Evolutionary conservation across 2,888 invertebrate genomes (phyloP).

Genomic region (Drosophila testacea): DNA sequence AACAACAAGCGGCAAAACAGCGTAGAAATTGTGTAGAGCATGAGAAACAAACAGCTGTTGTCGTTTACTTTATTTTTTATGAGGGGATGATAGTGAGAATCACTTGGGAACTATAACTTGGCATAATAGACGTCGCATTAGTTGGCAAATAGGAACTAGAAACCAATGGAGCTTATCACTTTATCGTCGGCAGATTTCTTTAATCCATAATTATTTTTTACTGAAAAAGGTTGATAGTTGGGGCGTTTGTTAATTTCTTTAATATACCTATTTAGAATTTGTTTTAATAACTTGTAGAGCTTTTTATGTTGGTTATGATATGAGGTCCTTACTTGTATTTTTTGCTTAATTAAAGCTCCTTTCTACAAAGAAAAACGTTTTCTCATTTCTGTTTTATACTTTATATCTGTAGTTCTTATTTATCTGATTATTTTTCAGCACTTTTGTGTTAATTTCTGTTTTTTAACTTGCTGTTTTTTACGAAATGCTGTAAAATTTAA

Average conservation of each 20-base stretch:
- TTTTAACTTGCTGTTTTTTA: neutral
- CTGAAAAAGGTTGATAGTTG: neutral
- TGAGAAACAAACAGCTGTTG: conserved; percentile 51
- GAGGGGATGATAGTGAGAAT: conserved; percentile 9
- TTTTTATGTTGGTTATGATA: too few species aligned
- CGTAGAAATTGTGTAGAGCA: conserved; percentile 37
- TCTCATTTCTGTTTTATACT: too few species aligned
- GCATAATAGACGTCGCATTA: conserved; percentile 21
- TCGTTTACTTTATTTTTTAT: conserved; percentile 16
- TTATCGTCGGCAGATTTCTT: neutral
- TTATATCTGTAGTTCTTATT: too few species aligned
- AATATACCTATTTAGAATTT: neutral
- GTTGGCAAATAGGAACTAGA: conserved; percentile 13
- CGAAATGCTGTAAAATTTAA: neutral
- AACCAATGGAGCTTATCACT: neutral
- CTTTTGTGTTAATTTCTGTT: neutral
- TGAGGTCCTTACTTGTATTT: too few species aligned
- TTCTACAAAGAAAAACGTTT: too few species aligned
- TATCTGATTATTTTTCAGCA: too few species aligned
- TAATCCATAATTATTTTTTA: neutral
- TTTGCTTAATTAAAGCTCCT: too few species aligned
- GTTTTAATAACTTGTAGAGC: too few species aligned
- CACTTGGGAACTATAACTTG: conserved; percentile 11
- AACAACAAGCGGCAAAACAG: conserved; percentile 38
- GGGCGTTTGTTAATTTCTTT: too few species aligned